These are phyloP conservation scores for Monarcha castaneiventris DNA, from an alignment of 2,113 vertebrate species.

Conservation along the genomic window DNA sequence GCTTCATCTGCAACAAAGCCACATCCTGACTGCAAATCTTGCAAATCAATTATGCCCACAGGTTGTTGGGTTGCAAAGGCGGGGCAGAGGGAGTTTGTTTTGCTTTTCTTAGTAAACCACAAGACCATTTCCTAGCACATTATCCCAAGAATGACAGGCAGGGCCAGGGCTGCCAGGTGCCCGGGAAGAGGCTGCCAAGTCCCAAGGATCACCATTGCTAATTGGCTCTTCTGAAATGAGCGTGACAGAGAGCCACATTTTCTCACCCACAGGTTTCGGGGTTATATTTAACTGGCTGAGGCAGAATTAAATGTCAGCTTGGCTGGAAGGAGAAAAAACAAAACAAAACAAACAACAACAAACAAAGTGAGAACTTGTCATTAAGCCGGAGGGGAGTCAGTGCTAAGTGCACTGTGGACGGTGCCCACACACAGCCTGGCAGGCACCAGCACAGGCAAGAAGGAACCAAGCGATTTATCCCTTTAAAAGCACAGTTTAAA, in stretches of 20 bases:
- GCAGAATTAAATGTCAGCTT: slow-evolving; percentile 65
- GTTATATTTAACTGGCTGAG: slow-evolving; percentile 59
- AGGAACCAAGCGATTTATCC: background rate
- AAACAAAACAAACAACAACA: slow-evolving; percentile 67
- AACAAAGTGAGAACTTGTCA: slow-evolving; percentile 68
- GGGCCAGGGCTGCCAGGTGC: slow-evolving; percentile 26
- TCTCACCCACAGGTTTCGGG: slow-evolving; percentile 36
- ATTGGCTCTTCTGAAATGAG: slow-evolving; percentile 54
- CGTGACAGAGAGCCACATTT: slow-evolving; percentile 61
- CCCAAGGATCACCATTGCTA: slow-evolving; percentile 57
- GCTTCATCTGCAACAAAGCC: slow-evolving; percentile 1
- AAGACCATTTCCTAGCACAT: slow-evolving; percentile 52
- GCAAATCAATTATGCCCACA: slow-evolving; percentile 55
- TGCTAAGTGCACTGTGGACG: background rate
- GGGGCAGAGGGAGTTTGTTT: background rate
- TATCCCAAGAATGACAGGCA: slow-evolving; percentile 46
- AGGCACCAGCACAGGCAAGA: background rate
- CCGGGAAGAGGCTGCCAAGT: slow-evolving; percentile 50
- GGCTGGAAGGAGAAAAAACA: slow-evolving; percentile 59
- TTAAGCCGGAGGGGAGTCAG: slow-evolving; percentile 11
- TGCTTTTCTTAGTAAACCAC: slow-evolving; percentile 66
- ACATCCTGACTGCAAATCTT: slow-evolving; percentile 23
- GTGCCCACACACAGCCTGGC: slow-evolving; percentile 47
- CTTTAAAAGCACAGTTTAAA: background rate
- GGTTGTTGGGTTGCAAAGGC: slow-evolving; percentile 49